phyloP scores from a whole-genome alignment of 2,888 invertebrate genomes.

The Drosophila mayaguana region DNA sequence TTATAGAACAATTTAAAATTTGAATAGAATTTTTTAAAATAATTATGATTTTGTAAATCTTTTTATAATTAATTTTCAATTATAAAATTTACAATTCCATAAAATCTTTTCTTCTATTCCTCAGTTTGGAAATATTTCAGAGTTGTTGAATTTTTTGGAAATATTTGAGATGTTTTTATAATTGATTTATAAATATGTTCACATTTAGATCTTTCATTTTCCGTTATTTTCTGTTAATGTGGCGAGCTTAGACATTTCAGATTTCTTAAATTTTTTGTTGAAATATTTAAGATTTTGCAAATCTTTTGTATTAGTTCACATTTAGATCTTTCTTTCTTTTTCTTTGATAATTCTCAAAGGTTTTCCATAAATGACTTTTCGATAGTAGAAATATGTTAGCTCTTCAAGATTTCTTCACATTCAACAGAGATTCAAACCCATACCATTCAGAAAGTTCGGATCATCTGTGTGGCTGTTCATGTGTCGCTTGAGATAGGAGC shows the following conservation, averaged over 20 bases:
- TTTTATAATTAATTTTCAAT: too few relatives aligned
- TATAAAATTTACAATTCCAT: too few relatives aligned
- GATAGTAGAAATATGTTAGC: background rate
- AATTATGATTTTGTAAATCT: too few relatives aligned
- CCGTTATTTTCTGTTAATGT: too few relatives aligned
- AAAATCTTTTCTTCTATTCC: too few relatives aligned
- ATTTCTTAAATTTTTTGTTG: too few relatives aligned
- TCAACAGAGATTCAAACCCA: background rate
- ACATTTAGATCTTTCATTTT: background rate
- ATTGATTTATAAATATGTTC: background rate
- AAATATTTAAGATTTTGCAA: background rate
- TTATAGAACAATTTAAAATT: too few relatives aligned
- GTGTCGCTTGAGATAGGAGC: conserved; percentile 33
- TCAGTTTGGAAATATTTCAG: too few relatives aligned
- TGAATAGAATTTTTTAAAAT: too few relatives aligned
- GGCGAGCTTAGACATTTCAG: too few relatives aligned
- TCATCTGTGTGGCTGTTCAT: conserved; percentile 26
- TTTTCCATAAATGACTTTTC: background rate
- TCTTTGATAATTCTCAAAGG: background rate
- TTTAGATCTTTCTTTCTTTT: background rate
- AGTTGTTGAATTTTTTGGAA: background rate
- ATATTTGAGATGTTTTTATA: background rate
- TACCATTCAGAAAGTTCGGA: background rate
- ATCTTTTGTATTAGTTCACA: background rate
- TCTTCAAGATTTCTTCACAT: background rate